phyloP scores from a whole-genome alignment of 2,113 vertebrate genomes.

The Notothenia rossii region DNA sequence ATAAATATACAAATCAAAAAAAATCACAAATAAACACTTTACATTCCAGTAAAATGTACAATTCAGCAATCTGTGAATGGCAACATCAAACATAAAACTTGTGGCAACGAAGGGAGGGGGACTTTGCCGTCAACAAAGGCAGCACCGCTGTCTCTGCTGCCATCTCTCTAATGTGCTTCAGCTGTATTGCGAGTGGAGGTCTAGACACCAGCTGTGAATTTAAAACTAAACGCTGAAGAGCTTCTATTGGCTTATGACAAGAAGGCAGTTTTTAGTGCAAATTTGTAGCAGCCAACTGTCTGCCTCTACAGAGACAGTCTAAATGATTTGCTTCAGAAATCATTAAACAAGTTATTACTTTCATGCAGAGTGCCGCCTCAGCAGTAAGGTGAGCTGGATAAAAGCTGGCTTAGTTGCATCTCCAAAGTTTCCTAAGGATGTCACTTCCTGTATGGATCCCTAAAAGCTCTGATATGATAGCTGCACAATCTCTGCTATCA shows the following conservation, averaged over 20 bases:
- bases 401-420: slow-evolving; percentile 39
- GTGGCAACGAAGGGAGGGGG: slow-evolving; percentile 43
- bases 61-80: slow-evolving; percentile 81
- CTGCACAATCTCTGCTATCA: slow-evolving; percentile 55
- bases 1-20: slow-evolving; percentile 84
- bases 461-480: slow-evolving; percentile 58
- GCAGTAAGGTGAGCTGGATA: slow-evolving; percentile 42
- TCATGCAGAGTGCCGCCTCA: slow-evolving; percentile 64
- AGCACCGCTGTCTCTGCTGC: slow-evolving; percentile 27
- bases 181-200: slow-evolving; percentile 52
- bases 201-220: slow-evolving; percentile 44
- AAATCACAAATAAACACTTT: slow-evolving; percentile 83
- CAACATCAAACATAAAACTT: slow-evolving; percentile 76
- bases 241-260: slow-evolving; percentile 51
- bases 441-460: slow-evolving; percentile 50
- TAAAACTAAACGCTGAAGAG: slow-evolving; percentile 35
- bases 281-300: slow-evolving; percentile 65
- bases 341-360: slow-evolving; percentile 52
- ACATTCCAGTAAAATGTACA: slow-evolving; percentile 88
- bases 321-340: slow-evolving; percentile 50
- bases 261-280: slow-evolving; percentile 68
- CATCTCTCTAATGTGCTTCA: slow-evolving; percentile 60
- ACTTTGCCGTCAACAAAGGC: slow-evolving; percentile 42
- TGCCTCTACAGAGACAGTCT: slow-evolving; percentile 19
- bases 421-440: slow-evolving; percentile 47